phyloP scores from a whole-genome alignment of 1,140 invertebrate genomes.

The Drosophila takahashii region DNA sequence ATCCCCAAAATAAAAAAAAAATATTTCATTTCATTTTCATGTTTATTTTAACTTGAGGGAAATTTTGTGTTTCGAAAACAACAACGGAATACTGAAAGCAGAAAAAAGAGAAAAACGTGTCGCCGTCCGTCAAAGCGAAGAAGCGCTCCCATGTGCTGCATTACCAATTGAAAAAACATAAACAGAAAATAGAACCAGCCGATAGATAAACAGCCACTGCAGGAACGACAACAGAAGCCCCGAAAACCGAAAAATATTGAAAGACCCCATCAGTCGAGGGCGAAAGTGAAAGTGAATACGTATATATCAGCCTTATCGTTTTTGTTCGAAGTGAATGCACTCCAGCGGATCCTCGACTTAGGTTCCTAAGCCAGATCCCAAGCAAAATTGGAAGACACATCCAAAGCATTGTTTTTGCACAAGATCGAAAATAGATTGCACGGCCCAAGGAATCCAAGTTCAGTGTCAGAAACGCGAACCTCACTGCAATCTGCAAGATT shows the following conservation, averaged over 20 bases:
- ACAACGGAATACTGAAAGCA: constrained; percentile 16
- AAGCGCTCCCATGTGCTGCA: constrained; percentile 38
- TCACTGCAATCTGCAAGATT: constrained; percentile 17
- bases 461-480: constrained; percentile 42
- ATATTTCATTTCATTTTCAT: constrained; percentile 47
- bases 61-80: constrained; percentile 26
- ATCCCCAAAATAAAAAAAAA: constrained; percentile 25
- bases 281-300: constrained; percentile 32
- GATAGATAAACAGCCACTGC: constrained; percentile 34
- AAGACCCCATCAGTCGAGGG: constrained; percentile 5
- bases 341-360: constrained; percentile 5
- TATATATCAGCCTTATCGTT: constrained; percentile 34
- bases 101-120: constrained; percentile 49
- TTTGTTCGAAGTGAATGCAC: constrained; percentile 63
- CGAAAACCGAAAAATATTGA: constrained; percentile 5
- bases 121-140: constrained; percentile 32
- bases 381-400: constrained; percentile 6
- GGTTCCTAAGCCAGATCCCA: constrained; percentile 20
- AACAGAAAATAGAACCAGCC: constrained; percentile 39
- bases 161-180: constrained; percentile 46
- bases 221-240: not conserved
- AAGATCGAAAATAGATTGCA: constrained; percentile 31
- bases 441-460: constrained; percentile 36
- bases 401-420: constrained; percentile 2
- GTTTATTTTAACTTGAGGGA: constrained; percentile 50